Base-by-base conservation (phyloP, 2,888 invertebrate genomes). In the Ornithoptera alexandrae region DNA sequence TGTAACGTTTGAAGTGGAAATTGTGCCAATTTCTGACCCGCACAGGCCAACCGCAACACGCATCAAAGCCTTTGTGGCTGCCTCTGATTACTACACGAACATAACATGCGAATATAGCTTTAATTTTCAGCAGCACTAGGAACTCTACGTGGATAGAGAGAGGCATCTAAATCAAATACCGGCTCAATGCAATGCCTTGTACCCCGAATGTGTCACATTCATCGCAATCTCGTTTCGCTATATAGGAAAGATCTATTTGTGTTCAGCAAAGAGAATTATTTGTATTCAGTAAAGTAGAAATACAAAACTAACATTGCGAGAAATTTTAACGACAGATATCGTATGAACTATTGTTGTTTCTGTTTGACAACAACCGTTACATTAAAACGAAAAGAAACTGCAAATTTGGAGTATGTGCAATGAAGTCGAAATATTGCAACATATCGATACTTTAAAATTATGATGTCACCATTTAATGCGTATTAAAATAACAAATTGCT, bases 21-120 rank as follows among this genome's bases (percentile, higher is more conserved):
- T 88, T 84, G 83, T 81, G 81, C 86, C 87, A 89, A 89, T 90
- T 87, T 86, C 89, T 86, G 87, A 85, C 88, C 89, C 87, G 84
- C 83, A 86, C 84, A 75, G 82, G 75, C 75, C 77, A 82, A 90
- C 92, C 91, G 84, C 91, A 90, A 83, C 83, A 86, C 88, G 87
- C 89, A 85, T 89, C 88, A 88, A 90, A 91, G 90, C 87, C 84
- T 87, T 87, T 90, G 89, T 85, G 85, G 84, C 79, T 72, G 76
- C 66, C 76, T 77, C 76, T 75, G 75, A 82, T 83, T 81, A 80
- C 80, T 83, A 81, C 82, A 82, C 82, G 81, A 80, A 81, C 79
- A 78, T 80, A 79, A 74, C 80, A 79, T 73, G 72, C 75, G 78
- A 79, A 83, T 83, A 78, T 81, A 78, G 75, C 72, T 75, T 75